Evolutionary conservation across 2,113 vertebrate species (phyloP).

Genomic region (Caloenas nicobarica): DNA sequence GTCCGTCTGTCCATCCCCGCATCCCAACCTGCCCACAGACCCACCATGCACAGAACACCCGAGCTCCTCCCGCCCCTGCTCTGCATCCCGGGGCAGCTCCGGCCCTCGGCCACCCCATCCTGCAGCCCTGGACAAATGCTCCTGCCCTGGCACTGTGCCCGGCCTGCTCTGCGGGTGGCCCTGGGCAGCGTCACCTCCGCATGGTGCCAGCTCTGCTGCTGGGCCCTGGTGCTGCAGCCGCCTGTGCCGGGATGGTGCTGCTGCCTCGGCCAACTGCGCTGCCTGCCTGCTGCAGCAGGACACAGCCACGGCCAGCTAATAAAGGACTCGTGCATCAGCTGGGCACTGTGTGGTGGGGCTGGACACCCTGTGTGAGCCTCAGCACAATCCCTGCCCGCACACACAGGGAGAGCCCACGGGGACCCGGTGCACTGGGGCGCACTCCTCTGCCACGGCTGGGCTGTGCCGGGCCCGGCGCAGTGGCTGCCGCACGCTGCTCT

Average conservation of each 20-base stretch:
- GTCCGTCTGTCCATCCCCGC: too few relatives aligned
- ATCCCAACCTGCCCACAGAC: too few relatives aligned
- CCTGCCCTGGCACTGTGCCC: too few relatives aligned
- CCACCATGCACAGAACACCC: too few relatives aligned
- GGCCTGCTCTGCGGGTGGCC: fast-evolving
- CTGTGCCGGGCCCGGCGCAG: fast-evolving
- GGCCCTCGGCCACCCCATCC: too few relatives aligned
- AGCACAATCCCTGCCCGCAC: fast-evolving
- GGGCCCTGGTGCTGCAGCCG: too few relatives aligned
- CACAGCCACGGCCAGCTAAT: not conserved
- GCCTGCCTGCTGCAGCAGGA: not conserved
- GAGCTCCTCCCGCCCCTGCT: too few relatives aligned
- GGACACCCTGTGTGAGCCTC: fast-evolving
- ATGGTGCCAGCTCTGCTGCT: not conserved
- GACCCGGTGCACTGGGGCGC: fast-evolving
- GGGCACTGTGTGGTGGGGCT: fast-evolving
- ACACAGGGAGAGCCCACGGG: not conserved
- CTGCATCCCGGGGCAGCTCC: too few relatives aligned
- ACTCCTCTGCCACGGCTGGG: too few relatives aligned
- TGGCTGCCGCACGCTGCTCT: not conserved
- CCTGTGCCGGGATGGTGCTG: not conserved
- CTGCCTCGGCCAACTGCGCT: fast-evolving
- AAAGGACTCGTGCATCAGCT: not conserved
- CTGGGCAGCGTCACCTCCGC: fast-evolving
- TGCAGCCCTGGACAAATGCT: too few relatives aligned